A percentile compares a stretch with the other conserved stretches of the same genome.
Conservation (phyloP, 2,797 vertebrate genomes). For the Staurois parvus region DNA sequence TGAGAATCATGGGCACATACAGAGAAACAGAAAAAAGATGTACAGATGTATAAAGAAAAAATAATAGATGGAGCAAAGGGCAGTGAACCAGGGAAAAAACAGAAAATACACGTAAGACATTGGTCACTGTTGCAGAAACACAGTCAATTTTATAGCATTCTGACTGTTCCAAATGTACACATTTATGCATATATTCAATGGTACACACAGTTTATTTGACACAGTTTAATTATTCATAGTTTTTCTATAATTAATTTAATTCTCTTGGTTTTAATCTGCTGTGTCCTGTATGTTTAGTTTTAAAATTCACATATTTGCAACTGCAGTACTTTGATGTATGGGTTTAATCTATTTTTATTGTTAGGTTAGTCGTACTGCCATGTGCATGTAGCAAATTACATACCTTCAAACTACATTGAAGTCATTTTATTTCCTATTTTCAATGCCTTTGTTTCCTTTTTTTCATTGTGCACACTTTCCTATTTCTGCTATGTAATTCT, state of each 20-base stretch:
- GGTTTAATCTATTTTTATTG: constrained; percentile 61
- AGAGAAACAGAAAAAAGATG: too few species aligned
- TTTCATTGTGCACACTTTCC: constrained; percentile 5
- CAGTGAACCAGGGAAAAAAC: too few species aligned
- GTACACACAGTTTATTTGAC: constrained; percentile 20
- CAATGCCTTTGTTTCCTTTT: background rate
- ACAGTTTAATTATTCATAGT: constrained; percentile 42
- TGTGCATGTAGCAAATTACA: constrained; percentile 43
- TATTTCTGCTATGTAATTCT: constrained; percentile 12
- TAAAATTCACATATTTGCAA: constrained; percentile 32
- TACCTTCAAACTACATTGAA: constrained; percentile 32
- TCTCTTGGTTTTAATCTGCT: constrained; percentile 38
- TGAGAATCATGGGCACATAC: too few species aligned
- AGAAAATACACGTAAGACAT: too few species aligned
- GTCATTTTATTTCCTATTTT: background rate
- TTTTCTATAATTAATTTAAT: constrained; percentile 45
- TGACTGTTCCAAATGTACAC: too few species aligned
- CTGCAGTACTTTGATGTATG: constrained; percentile 43
- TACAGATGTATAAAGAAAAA: too few species aligned
- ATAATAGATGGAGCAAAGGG: too few species aligned
- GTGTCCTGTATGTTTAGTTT: constrained; percentile 41
- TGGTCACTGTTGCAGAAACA: too few species aligned
- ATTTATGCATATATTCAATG: background rate
- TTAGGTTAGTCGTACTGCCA: constrained; percentile 47
- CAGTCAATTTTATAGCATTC: too few species aligned